Evolutionary conservation across 2,797 vertebrate genomes (phyloP).

Genomic region (Loris lydekkerianus): DNA sequence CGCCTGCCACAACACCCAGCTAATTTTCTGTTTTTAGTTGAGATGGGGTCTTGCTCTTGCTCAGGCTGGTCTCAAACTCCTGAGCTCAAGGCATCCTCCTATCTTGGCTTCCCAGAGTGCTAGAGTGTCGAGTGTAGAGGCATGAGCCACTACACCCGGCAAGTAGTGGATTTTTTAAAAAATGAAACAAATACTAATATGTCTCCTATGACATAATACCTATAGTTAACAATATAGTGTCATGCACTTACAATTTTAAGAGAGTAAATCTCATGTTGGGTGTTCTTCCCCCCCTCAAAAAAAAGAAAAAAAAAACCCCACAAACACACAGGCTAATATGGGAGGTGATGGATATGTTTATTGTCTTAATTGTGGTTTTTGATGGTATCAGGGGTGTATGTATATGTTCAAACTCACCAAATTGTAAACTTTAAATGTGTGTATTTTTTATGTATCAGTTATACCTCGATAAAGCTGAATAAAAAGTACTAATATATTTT

Average conservation of each 20-base stretch:
- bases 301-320: accelerated
- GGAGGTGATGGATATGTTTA: neutral
- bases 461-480: neutral
- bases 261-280: neutral
- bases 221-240: neutral
- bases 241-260: neutral
- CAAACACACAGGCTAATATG: neutral
- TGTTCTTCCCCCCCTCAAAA: neutral
- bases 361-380: neutral
- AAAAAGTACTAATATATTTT: neutral
- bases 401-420: too few species aligned
- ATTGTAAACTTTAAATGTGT: neutral
- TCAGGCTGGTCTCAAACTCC: too few species aligned
- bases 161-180: neutral
- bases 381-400: neutral
- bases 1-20: too few species aligned
- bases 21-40: too few species aligned
- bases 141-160: too few species aligned
- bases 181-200: neutral
- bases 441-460: neutral
- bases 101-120: too few species aligned
- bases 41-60: too few species aligned
- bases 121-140: too few species aligned
- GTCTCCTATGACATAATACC: neutral
- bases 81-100: too few species aligned